Evolutionary conservation across 64 coral and sea anemone genomes (phyloP), one percentile per base, ranked within the genome.

Genomic region (Porites australiensis): DNA sequence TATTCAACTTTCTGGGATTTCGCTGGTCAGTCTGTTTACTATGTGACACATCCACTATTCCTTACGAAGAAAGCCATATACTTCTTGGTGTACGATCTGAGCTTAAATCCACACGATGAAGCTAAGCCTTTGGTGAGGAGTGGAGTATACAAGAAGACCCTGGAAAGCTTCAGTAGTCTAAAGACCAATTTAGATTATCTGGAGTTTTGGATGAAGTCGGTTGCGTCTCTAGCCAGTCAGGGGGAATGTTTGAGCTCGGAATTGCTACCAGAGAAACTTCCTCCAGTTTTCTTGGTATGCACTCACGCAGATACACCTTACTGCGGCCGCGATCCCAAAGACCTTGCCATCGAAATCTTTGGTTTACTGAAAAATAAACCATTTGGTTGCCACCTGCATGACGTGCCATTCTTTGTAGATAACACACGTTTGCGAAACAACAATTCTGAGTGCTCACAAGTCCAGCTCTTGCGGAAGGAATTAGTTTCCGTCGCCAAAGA

Each of bases 151-250:
- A 1, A 47, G 23, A 12, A 46, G 14, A 7, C 4, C 46, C 37
- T 46, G 12, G 70, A 74, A 11, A 74, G 37, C n/a, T 46, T 74
- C 27, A 37, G 27, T 15, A 15, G 4, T 46, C 8, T 47, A 13
- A 70, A 70, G 50, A 91, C 79, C 22, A 91, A 91, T 8, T 47
- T 91, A 22, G 89, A 91, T 51, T 21, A 83, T 21, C 88, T 90
- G 20, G 74, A 79, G 13, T 90, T 66, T 13, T 90, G 88, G 88
- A 90, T 90, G 88, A 58, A 52, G 10, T 91, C 89, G 23, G 51
- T 91, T 23, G 77, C 89, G 3, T 59, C 89, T 44, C 8, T 91
- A 21, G 55, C 44, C 37, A 10, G 13, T 13, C 5, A 14, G 19
- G 48, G 2, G 23, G 67, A 54, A 7, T 3, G 10, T 61, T 13